These are phyloP conservation scores for Paracanthobrama guichenoti DNA, from an alignment of 2,113 vertebrate genomes.

Conservation along the genomic window DNA sequence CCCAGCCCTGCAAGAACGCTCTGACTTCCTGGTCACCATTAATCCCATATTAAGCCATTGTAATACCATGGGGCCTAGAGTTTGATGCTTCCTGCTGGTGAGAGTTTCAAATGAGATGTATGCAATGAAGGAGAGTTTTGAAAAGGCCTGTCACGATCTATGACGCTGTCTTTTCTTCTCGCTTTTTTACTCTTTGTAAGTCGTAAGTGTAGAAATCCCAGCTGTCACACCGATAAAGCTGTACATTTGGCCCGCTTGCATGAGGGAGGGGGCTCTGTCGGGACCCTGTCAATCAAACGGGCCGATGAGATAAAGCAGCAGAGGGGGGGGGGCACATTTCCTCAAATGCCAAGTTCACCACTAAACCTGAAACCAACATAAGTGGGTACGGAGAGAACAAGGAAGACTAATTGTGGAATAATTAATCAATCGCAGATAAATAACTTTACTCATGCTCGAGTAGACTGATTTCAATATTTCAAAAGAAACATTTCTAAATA, in stretches of 20 bases:
- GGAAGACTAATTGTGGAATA: background rate
- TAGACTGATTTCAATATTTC: background rate
- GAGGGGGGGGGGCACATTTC: constrained; percentile 61
- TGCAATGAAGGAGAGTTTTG: constrained; percentile 61
- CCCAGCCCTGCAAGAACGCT: background rate
- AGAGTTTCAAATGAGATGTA: constrained; percentile 72
- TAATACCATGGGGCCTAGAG: constrained; percentile 13
- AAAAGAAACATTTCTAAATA: background rate
- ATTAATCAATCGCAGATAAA: background rate
- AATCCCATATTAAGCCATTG: constrained; percentile 34
- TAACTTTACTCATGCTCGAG: background rate
- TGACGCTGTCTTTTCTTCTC: constrained; percentile 62
- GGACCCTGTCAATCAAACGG: constrained; percentile 82
- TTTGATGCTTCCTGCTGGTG: constrained; percentile 83
- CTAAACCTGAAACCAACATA: constrained; percentile 77
- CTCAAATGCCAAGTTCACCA: constrained; percentile 70
- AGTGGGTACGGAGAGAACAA: background rate
- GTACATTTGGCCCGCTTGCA: constrained; percentile 73
- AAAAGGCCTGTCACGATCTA: constrained; percentile 64
- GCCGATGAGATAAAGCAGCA: constrained; percentile 64
- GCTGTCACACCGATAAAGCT: constrained; percentile 74
- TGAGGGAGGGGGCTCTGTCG: constrained; percentile 77
- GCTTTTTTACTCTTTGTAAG: constrained; percentile 69
- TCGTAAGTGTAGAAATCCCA: constrained; percentile 66
- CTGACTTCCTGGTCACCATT: constrained; percentile 17